phyloP scores from a whole-genome alignment of 2,113 vertebrate species.

The Dipodomys merriami region DNA sequence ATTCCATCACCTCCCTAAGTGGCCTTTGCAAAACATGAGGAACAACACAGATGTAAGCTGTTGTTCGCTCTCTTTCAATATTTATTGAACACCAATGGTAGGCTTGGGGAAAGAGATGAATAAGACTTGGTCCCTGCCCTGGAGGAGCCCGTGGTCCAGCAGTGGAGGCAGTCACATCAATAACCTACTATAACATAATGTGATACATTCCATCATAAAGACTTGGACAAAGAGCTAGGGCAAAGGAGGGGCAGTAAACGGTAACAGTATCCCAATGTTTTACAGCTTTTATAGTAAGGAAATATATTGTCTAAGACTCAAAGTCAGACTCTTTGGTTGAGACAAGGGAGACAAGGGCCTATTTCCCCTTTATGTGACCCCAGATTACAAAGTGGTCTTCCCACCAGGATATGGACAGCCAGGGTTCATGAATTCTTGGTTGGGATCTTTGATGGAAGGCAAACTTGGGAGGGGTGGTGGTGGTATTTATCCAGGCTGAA shows the following conservation, averaged over 20 bases:
- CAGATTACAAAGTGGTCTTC: conserved; percentile 39
- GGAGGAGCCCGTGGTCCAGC: conserved; percentile 24
- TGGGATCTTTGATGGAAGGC: neutral
- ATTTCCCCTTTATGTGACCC: conserved; percentile 66
- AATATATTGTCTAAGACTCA: conserved; percentile 63
- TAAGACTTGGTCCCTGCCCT: conserved; percentile 49
- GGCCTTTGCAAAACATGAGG: conserved; percentile 68
- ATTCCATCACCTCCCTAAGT: conserved; percentile 68
- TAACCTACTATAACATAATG: neutral
- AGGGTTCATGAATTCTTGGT: conserved; percentile 6
- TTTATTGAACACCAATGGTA: conserved; percentile 67
- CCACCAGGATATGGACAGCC: neutral
- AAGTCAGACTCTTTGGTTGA: conserved; percentile 58
- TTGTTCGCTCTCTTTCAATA: conserved; percentile 56
- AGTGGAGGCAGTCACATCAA: conserved; percentile 54
- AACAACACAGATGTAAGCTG: conserved; percentile 52
- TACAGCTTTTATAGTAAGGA: conserved; percentile 67
- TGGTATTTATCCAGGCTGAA: conserved; percentile 9
- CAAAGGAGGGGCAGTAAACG: conserved; percentile 51
- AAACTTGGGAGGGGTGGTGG: neutral
- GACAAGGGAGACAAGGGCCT: neutral
- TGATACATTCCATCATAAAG: conserved; percentile 72
- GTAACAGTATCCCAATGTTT: conserved; percentile 65
- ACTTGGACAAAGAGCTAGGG: conserved; percentile 35
- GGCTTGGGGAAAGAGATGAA: conserved; percentile 61